Evolutionary conservation across 2,888 invertebrate species (phyloP).

Genomic region (Cryptocephalus moraei): DNA sequence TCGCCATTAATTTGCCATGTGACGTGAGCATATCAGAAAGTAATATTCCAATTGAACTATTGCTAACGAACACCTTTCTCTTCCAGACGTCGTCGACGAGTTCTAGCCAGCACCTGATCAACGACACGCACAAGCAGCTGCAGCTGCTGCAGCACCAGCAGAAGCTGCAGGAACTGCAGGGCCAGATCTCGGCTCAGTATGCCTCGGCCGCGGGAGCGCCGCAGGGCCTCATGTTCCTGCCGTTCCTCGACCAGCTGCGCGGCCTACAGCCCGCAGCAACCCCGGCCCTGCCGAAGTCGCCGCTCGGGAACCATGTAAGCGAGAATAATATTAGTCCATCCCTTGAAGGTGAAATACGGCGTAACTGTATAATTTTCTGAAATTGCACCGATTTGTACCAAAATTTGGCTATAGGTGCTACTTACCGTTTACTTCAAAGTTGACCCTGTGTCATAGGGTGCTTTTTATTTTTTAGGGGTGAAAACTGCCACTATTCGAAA

Average conservation of each 20-base stretch:
- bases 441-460: too few species aligned
- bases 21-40: too few species aligned
- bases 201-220: conserved; percentile 28
- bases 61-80: conserved; percentile 1
- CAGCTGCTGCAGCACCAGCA: conserved; percentile 55
- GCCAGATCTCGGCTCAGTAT: conserved; percentile 47
- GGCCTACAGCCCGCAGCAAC: conserved; percentile 28
- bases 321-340: too few species aligned
- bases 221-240: conserved; percentile 56
- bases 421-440: too few species aligned
- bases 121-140: conserved; percentile 53
- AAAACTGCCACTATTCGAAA: too few species aligned
- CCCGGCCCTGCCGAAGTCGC: conserved; percentile 27
- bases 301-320: conserved; percentile 35
- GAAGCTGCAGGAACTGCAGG: conserved; percentile 49
- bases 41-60: too few species aligned
- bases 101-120: conserved; percentile 32
- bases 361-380: too few species aligned
- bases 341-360: too few species aligned
- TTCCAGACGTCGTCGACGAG: conserved; percentile 17
- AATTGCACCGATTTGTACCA: too few species aligned
- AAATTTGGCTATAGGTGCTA: too few species aligned
- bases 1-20: too few species aligned
- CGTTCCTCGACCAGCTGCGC: conserved; percentile 57
- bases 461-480: too few species aligned